Conservation (phyloP, 2,888 invertebrate species). For the Dryococelus australis region DNA sequence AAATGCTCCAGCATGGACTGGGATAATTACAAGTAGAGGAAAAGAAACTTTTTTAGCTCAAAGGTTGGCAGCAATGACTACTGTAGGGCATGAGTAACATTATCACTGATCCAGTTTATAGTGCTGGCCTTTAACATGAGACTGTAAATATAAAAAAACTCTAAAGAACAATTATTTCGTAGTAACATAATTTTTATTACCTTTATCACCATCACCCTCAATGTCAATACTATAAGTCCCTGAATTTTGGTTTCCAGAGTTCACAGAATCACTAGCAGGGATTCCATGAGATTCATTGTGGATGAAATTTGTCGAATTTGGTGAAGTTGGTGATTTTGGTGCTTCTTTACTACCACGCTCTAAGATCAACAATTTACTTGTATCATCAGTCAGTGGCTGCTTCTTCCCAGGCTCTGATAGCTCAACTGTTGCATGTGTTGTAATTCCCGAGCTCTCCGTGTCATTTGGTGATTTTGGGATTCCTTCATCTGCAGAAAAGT, state of each 20-base stretch:
- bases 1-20: too few species aligned
- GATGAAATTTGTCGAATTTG: neutral
- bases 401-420: neutral
- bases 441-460: neutral
- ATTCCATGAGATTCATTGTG: neutral
- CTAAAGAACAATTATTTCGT: too few species aligned
- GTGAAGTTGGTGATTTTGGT: neutral
- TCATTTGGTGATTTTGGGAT: neutral
- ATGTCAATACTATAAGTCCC: neutral
- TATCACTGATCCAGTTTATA: too few species aligned
- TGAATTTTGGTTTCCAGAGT: neutral
- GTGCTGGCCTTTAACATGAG: too few species aligned
- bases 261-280: neutral
- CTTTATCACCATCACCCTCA: neutral
- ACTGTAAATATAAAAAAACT: too few species aligned
- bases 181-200: neutral
- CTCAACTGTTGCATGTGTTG: constrained; percentile 1
- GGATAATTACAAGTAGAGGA: too few species aligned
- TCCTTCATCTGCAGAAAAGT: neutral
- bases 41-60: too few species aligned
- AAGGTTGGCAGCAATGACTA: too few species aligned
- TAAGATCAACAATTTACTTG: neutral
- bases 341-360: neutral
- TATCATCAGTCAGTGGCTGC: neutral
- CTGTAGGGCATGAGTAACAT: too few species aligned